A percentile compares a stretch with the other conserved stretches of the same genome.
Evolutionary conservation across 2,113 vertebrate genomes (phyloP).

Genomic region (Opisthocomus hoazin): DNA sequence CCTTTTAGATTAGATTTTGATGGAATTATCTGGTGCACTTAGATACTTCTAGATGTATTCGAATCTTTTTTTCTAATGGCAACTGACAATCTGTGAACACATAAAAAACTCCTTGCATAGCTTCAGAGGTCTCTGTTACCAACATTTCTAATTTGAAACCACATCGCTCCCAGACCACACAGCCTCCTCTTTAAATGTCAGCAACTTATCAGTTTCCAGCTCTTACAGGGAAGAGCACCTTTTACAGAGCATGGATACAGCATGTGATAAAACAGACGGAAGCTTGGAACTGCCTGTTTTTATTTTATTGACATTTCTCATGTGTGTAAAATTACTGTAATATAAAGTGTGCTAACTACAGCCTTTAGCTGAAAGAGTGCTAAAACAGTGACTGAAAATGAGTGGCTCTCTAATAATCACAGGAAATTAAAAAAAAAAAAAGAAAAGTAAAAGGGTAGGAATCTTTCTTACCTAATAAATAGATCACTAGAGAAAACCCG

Average conservation of each 20-base stretch:
- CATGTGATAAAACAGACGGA: background rate
- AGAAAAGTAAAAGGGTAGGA: background rate
- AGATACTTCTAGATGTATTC: background rate
- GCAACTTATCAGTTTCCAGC: background rate
- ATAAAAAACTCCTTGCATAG: background rate
- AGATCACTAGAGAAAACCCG: background rate
- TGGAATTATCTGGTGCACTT: background rate
- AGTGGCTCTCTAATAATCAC: background rate
- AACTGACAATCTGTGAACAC: background rate
- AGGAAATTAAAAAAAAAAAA: background rate
- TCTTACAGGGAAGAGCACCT: background rate
- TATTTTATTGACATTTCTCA: conserved; percentile 31
- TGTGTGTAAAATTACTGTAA: background rate
- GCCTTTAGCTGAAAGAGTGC: background rate
- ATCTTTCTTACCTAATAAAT: conserved; percentile 1
- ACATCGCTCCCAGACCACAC: background rate
- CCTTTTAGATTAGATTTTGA: background rate
- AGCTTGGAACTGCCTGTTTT: background rate
- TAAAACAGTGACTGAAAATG: background rate
- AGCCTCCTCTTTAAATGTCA: background rate
- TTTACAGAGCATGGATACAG: background rate
- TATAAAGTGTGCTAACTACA: background rate
- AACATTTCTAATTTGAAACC: background rate
- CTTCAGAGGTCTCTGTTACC: background rate
- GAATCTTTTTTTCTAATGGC: background rate